Conservation (phyloP, 2,888 invertebrate species). For the Andrena fulva region DNA sequence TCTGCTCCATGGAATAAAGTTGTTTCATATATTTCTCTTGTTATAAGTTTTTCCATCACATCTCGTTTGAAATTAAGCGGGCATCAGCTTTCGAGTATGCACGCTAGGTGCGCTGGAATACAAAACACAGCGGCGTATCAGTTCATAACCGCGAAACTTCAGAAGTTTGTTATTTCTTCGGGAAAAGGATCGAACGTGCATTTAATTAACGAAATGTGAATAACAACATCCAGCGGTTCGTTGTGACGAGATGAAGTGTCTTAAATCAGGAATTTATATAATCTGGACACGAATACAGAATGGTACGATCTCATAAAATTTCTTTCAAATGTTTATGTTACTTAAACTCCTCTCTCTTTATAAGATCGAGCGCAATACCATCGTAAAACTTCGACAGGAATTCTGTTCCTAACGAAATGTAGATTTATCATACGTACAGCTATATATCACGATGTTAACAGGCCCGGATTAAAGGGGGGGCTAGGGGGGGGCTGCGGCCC, state of each 20-base stretch:
- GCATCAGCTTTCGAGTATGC: not conserved
- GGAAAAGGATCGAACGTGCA: not conserved
- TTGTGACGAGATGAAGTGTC: slow-evolving; percentile 30
- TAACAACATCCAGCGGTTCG: not conserved
- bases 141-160: slow-evolving; percentile 51
- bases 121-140: not conserved
- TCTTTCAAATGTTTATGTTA: not conserved
- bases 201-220: slow-evolving; percentile 2
- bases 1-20: slow-evolving; percentile 8
- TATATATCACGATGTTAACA: not conserved
- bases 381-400: not conserved
- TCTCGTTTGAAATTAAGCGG: not conserved
- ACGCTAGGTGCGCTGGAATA: slow-evolving; percentile 36
- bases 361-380: not conserved
- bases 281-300: slow-evolving; percentile 15
- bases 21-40: not conserved
- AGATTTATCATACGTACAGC: not conserved
- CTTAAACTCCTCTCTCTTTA: not conserved
- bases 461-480: too few relatives aligned
- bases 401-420: not conserved
- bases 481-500: too few relatives aligned
- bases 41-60: not conserved
- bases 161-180: slow-evolving; percentile 2
- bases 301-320: slow-evolving; percentile 43
- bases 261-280: not conserved